A percentile compares a stretch with the other conserved stretches of the same genome.
Evolutionary conservation across 2,113 vertebrate species (phyloP).

Genomic region (Epinephelus moara): DNA sequence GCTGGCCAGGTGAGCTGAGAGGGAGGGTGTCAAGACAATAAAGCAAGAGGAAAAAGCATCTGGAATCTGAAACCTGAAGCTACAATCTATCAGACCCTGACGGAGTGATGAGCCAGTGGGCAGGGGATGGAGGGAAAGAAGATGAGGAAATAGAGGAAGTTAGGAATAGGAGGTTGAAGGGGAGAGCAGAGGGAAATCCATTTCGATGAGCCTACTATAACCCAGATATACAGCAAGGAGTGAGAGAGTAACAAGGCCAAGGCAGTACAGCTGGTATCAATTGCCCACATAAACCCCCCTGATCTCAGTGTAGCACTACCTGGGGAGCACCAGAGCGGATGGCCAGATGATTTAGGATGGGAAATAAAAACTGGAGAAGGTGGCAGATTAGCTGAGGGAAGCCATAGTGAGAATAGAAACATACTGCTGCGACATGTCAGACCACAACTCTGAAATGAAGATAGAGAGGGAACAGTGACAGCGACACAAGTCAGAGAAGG

Average conservation of each 20-base stretch:
- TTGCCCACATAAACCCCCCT: conserved; percentile 11
- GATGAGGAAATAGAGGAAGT: background rate
- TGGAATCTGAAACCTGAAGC: conserved; percentile 63
- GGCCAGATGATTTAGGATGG: conserved; percentile 6
- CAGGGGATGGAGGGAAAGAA: background rate
- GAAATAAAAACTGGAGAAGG: conserved; percentile 1
- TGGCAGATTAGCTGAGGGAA: background rate
- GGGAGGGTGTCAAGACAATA: background rate
- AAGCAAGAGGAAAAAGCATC: background rate
- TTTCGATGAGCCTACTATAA: conserved; percentile 16
- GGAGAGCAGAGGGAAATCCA: background rate
- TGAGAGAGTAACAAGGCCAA: background rate
- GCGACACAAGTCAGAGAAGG: background rate
- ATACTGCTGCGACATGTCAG: background rate
- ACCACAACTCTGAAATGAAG: background rate
- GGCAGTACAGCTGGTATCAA: conserved; percentile 14
- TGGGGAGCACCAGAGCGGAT: background rate
- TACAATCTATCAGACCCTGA: conserved; percentile 82
- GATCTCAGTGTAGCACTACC: background rate
- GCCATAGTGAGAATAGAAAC: background rate
- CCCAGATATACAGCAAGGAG: conserved; percentile 10
- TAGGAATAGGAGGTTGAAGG: background rate
- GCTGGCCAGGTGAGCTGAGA: conserved; percentile 89
- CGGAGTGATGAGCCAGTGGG: conserved; percentile 86
- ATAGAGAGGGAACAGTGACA: background rate